Conservation (phyloP, 2,113 vertebrate species). For the Arothron firmamentum region DNA sequence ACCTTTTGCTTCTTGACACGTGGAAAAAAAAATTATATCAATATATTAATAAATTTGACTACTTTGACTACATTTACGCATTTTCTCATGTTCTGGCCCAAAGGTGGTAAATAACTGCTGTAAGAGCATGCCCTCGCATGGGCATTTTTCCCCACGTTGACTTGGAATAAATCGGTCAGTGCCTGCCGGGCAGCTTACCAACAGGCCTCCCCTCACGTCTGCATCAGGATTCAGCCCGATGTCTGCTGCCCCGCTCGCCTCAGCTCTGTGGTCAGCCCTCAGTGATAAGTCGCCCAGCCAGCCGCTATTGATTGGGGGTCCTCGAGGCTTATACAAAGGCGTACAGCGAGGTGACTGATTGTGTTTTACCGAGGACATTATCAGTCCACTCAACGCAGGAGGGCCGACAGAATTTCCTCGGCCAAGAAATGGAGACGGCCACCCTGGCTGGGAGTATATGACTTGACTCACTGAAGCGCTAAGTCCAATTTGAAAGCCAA, state of each 20-base stretch:
- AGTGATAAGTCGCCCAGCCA: constrained; percentile 76
- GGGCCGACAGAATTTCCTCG: constrained; percentile 65
- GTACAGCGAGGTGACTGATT: constrained; percentile 74
- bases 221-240: constrained; percentile 62
- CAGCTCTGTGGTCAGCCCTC: constrained; percentile 36
- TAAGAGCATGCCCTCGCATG: not conserved
- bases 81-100: not conserved
- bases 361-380: constrained; percentile 81
- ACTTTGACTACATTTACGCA: not conserved
- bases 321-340: constrained; percentile 74
- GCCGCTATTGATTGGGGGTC: constrained; percentile 76
- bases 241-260: constrained; percentile 30
- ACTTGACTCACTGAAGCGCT: constrained; percentile 71
- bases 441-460: constrained; percentile 62
- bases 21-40: not conserved
- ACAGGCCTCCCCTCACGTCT: constrained; percentile 47
- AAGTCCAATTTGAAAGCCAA: constrained; percentile 75
- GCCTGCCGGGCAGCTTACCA: constrained; percentile 27
- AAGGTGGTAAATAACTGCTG: constrained; percentile 3
- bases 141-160: constrained; percentile 5
- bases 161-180: constrained; percentile 48
- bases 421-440: constrained; percentile 69
- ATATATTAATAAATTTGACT: not conserved
- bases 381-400: constrained; percentile 72
- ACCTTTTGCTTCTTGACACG: not conserved